Percentiles rank a stretch among this genome's conserved stretches.
These are phyloP conservation scores for Myocastor coypus DNA, from an alignment of 2,113 vertebrate genomes.

Conservation along the genomic window DNA sequence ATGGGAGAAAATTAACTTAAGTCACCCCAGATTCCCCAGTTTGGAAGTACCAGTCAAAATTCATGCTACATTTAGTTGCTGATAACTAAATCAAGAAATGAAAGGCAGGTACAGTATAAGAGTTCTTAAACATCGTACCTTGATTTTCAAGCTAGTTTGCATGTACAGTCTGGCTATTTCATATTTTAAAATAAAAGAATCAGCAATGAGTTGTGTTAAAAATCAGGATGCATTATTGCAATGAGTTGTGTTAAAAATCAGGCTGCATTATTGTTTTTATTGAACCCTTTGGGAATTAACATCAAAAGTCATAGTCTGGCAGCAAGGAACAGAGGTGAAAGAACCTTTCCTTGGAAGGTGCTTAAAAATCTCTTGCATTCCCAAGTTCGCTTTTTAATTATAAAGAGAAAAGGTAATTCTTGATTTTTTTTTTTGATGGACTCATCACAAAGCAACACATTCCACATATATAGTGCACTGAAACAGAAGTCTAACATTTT, in stretches of 20 bases:
- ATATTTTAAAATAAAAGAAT: not conserved
- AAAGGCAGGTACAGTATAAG: not conserved
- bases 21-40: not conserved
- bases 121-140: not conserved
- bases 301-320: not conserved
- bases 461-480: constrained; percentile 42
- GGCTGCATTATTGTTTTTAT: not conserved
- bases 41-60: constrained; percentile 34
- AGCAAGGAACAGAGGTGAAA: not conserved
- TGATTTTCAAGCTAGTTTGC: constrained; percentile 33
- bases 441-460: constrained; percentile 48
- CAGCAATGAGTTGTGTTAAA: too few relatives aligned
- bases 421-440: constrained; percentile 49
- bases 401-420: constrained; percentile 43
- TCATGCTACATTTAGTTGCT: not conserved
- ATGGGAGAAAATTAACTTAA: too few relatives aligned
- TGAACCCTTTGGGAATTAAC: not conserved
- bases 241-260: not conserved
- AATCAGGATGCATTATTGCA: not conserved
- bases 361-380: constrained; percentile 3
- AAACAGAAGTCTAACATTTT: constrained; percentile 65
- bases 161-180: not conserved
- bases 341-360: not conserved
- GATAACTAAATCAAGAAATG: constrained; percentile 51
- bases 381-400: constrained; percentile 51